These are phyloP conservation scores for Pherbina coryleti DNA, from an alignment of 2,888 invertebrate genomes.

Conservation along the genomic window DNA sequence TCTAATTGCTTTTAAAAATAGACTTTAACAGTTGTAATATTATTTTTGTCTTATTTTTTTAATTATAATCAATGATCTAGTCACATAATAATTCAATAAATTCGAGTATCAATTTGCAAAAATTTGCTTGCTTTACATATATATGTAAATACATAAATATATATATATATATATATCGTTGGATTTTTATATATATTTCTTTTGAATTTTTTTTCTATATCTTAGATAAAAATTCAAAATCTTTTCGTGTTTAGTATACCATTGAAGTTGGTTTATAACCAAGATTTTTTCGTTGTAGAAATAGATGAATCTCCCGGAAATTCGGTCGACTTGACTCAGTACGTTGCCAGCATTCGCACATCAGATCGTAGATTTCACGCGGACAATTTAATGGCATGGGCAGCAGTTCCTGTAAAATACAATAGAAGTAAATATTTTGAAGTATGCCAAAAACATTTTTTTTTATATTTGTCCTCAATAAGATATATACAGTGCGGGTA, in stretches of 20 bases:
- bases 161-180: slow-evolving; percentile 42
- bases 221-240: neutral
- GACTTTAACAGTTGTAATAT: neutral
- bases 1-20: slow-evolving; percentile 37
- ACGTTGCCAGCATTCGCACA: slow-evolving; percentile 89
- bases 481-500: too few relatives aligned
- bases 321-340: slow-evolving; percentile 82
- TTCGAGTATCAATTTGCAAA: slow-evolving; percentile 37
- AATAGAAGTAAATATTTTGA: neutral
- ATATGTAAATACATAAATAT: neutral
- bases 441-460: too few relatives aligned
- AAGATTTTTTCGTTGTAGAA: slow-evolving; percentile 83
- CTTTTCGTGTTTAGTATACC: slow-evolving; percentile 54
- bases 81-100: slow-evolving; percentile 39
- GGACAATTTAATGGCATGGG: slow-evolving; percentile 83
- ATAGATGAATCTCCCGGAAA: slow-evolving; percentile 87
- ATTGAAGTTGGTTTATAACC: slow-evolving; percentile 70
- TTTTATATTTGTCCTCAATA: too few relatives aligned
- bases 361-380: slow-evolving; percentile 86
- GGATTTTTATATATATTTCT: slow-evolving; percentile 35
- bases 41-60: slow-evolving; percentile 39
- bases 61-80: slow-evolving; percentile 41
- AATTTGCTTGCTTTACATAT: neutral
- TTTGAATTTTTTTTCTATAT: neutral
- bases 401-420: slow-evolving; percentile 71